Evolutionary conservation across 1,140 invertebrate species (phyloP).

Genomic region (Anoplophora glabripennis): DNA sequence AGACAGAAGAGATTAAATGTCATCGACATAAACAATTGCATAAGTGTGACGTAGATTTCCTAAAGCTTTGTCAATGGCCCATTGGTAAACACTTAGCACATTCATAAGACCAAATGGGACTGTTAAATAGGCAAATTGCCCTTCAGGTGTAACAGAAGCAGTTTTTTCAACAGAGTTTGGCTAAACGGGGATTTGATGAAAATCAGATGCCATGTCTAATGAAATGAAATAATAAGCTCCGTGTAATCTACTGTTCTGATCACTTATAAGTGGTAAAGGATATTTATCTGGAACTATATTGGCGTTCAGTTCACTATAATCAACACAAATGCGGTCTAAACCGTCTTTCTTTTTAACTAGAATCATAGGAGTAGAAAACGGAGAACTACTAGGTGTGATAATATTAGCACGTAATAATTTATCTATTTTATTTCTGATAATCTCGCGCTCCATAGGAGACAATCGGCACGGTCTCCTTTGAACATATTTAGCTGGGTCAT

Average conservation of each 20-base stretch:
- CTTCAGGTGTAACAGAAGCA: constrained; percentile 31
- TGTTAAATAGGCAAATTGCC: constrained; percentile 35
- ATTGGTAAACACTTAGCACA: constrained; percentile 36
- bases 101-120: constrained; percentile 39
- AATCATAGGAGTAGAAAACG: constrained; percentile 51
- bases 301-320: constrained; percentile 27
- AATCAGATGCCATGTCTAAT: constrained; percentile 33
- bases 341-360: constrained; percentile 40
- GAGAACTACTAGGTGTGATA: constrained; percentile 20
- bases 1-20: constrained; percentile 21
- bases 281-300: constrained; percentile 39
- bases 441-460: too few species aligned
- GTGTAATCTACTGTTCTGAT: constrained; percentile 27
- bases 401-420: not conserved
- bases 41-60: constrained; percentile 8
- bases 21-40: constrained; percentile 27
- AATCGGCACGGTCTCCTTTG: too few species aligned
- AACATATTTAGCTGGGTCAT: too few species aligned
- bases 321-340: constrained; percentile 31
- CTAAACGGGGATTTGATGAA: constrained; percentile 38
- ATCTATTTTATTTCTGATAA: too few species aligned
- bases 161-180: constrained; percentile 40
- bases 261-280: constrained; percentile 34
- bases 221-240: constrained; percentile 33
- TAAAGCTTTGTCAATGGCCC: constrained; percentile 21